These are phyloP conservation scores for Palythoa grandis DNA, from an alignment of 92 coral and sea anemone species.

Conservation along the genomic window DNA sequence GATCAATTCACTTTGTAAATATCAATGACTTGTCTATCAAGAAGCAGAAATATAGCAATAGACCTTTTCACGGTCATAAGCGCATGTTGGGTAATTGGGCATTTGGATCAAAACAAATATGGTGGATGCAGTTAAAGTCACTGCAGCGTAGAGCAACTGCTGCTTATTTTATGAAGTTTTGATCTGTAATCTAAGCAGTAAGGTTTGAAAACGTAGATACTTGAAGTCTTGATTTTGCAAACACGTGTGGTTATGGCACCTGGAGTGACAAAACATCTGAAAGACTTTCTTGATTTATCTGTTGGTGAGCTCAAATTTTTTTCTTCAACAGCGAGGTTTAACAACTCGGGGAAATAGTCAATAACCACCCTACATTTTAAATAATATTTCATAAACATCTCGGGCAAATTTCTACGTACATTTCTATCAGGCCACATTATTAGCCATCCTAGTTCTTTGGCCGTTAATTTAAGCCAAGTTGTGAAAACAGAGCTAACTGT, in stretches of 20 bases:
- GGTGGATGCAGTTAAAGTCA: background rate
- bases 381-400: constrained; percentile 32
- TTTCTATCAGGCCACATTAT: too few relatives aligned
- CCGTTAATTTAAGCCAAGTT: constrained; percentile 31
- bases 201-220: constrained; percentile 5
- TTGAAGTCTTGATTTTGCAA: background rate
- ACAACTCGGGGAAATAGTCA: constrained; percentile 26
- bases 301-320: constrained; percentile 4
- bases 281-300: constrained; percentile 1
- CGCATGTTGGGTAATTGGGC: constrained; percentile 5
- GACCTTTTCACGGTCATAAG: background rate
- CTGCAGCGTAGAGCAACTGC: constrained; percentile 4
- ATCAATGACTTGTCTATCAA: constrained; percentile 10
- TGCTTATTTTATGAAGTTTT: background rate
- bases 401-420: constrained; percentile 26
- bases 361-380: constrained; percentile 36
- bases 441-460: constrained; percentile 33
- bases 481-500: constrained; percentile 13
- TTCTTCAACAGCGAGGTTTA: constrained; percentile 3
- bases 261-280: background rate
- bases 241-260: constrained; percentile 3
- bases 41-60: constrained; percentile 1
- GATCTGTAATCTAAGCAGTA: background rate
- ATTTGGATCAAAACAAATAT: background rate
- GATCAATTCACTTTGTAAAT: background rate